Evolutionary conservation across 1,140 invertebrate genomes (phyloP), one percentile per base, ranked within the genome.

Genomic region (Drosophila repleta): DNA sequence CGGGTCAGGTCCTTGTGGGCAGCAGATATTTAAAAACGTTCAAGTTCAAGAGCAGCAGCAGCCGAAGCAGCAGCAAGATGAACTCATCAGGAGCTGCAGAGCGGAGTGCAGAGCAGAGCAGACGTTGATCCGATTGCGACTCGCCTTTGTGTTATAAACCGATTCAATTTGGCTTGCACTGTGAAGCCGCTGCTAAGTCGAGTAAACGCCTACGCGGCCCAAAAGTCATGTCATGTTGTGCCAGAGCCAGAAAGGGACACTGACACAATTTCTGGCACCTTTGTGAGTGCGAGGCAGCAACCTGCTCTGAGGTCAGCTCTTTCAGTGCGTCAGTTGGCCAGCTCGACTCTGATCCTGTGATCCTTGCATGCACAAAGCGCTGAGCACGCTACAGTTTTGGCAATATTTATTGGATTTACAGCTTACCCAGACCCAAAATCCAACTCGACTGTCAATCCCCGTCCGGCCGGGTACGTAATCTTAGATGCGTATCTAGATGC

Each of bases 371-470:
- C 43, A 61, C 35, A 74, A 61, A 35, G 62, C 57, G 43, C 60
- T 83, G 74, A 82, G 65, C 76, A 71, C 66, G 58, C 66, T 68
- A 67, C 72, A 80, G 73, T 79, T 71, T 79, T 77, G 76, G 68
- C 76, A 90, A 90, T 88, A 88, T 90, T 90, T 84, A 88, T 90
- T 88, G 82, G 88, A 90, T 90, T 90, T 90, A 61, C 70, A 70
- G 87, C 74, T 90, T 88, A 90, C 51, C 58, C 48, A 37, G 6
- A 13, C 17, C 41, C 41, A 4, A 5, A n/a, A 26, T 21, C 46
- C 20, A 32, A 29, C 18, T 21, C 41, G 8, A 18, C n/a, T 32
- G 3, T 3, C 24, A 11, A 7, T 26, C 2, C 8, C 26, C 49
- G 24, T 32, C 49, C 11, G 26, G 53, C 64, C 24, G n/a, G 39